Evolutionary conservation across 2,797 vertebrate species (phyloP).

Genomic region (Silurus aristotelis): DNA sequence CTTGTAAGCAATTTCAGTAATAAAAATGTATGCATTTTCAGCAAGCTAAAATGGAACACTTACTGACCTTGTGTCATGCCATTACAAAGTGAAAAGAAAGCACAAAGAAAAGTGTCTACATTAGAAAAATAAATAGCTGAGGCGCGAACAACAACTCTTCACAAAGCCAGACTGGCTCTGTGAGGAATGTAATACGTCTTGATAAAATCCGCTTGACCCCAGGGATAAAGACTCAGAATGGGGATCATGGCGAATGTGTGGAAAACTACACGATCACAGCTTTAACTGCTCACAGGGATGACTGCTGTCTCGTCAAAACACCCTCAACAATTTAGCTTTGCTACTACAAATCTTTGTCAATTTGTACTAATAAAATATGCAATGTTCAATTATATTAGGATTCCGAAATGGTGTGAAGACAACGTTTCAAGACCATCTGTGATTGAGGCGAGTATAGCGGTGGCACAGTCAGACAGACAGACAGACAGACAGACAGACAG

Average conservation of each 20-base stretch:
- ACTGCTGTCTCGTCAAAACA: slow-evolving; percentile 6
- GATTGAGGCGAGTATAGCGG: not conserved
- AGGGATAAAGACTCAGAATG: slow-evolving; percentile 25
- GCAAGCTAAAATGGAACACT: not conserved
- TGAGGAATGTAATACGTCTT: slow-evolving; percentile 33
- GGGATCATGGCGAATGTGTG: not conserved
- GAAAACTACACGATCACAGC: slow-evolving; percentile 32
- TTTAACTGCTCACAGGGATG: not conserved
- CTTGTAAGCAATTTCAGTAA: no score
- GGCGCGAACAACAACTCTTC: not conserved
- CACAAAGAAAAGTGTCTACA: not conserved
- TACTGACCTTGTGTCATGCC: no score
- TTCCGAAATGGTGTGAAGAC: not conserved
- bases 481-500: no score
- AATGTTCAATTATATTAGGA: not conserved
- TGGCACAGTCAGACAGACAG: not conserved
- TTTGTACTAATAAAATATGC: not conserved
- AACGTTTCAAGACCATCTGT: not conserved
- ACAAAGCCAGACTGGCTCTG: slow-evolving; percentile 2
- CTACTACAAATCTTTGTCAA: not conserved
- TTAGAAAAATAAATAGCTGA: not conserved
- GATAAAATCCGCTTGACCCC: slow-evolving; percentile 37
- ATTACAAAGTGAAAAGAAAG: no score
- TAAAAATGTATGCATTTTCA: no score
- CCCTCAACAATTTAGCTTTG: not conserved